phyloP scores from a whole-genome alignment of 2,113 vertebrate genomes.

The Suricata suricatta region DNA sequence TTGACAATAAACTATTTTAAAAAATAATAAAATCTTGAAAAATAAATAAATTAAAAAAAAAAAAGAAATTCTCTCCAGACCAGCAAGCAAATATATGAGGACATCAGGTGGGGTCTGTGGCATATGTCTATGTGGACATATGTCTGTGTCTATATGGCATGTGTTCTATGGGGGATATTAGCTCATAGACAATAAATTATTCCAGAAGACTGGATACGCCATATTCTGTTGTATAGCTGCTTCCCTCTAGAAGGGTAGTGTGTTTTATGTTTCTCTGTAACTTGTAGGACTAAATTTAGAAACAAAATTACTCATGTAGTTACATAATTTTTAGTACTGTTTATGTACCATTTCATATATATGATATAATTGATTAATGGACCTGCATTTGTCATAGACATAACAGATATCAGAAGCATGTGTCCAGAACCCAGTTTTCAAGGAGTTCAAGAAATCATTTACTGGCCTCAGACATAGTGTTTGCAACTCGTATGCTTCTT shows the following conservation, averaged over 20 bases:
- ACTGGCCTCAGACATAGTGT: constrained; percentile 21
- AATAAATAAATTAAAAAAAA: too few relatives aligned
- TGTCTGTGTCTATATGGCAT: too few relatives aligned
- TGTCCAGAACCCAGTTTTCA: not conserved
- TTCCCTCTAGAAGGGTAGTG: not conserved
- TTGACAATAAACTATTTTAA: too few relatives aligned
- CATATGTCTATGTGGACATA: not conserved
- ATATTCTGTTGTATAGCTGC: not conserved
- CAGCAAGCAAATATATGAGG: not conserved
- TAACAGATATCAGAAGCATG: constrained; percentile 14
- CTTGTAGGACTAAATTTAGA: constrained; percentile 48
- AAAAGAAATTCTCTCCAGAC: not conserved
- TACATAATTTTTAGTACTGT: constrained; percentile 49
- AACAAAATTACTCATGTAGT: constrained; percentile 48
- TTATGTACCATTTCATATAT: constrained; percentile 61
- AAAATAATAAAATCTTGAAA: too few relatives aligned
- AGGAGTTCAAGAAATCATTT: constrained; percentile 30
- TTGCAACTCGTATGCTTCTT: constrained; percentile 56
- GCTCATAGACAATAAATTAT: constrained; percentile 45
- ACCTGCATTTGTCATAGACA: constrained; percentile 63
- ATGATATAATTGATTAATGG: constrained; percentile 65
- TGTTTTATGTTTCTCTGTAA: constrained; percentile 41
- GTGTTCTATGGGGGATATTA: not conserved
- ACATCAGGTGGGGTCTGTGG: not conserved
- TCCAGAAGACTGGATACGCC: constrained; percentile 54